Evolutionary conservation across 2,797 vertebrate genomes (phyloP).

Genomic region (Ptychadena robeensis): DNA sequence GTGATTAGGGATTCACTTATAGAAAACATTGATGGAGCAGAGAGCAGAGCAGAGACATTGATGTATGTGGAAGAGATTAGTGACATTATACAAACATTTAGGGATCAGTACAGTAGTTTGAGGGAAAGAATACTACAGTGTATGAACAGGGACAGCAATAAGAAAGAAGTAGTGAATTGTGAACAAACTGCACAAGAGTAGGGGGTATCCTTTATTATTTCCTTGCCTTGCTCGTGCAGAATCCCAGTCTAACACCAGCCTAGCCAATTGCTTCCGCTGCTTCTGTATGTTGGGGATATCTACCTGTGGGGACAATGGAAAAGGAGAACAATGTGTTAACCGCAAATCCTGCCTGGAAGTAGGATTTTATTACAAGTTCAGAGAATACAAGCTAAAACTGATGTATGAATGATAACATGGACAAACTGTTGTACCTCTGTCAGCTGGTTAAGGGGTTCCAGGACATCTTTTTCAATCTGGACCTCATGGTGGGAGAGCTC

Average conservation of each 20-base stretch:
- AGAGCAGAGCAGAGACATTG: not conserved
- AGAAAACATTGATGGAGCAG: too few species aligned
- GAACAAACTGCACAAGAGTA: not conserved
- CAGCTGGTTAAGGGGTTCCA: conserved; percentile 89
- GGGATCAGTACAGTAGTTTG: too few species aligned
- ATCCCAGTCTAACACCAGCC: conserved; percentile 95
- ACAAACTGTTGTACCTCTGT: conserved; percentile 90
- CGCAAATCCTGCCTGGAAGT: not conserved
- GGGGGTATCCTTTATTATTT: not conserved
- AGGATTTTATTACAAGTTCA: too few species aligned
- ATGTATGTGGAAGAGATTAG: too few species aligned
- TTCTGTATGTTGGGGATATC: conserved; percentile 98
- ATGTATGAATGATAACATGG: not conserved
- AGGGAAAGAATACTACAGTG: too few species aligned
- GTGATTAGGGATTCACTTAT: too few species aligned
- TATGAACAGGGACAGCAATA: not conserved
- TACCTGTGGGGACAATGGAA: conserved; percentile 73
- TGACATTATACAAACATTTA: too few species aligned
- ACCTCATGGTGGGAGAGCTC: conserved; percentile 92
- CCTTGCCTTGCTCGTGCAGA: conserved; percentile 91
- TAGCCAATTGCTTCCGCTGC: conserved; percentile 95
- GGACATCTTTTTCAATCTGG: conserved; percentile 90
- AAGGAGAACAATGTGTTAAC: not conserved
- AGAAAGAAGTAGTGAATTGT: not conserved
- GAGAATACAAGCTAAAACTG: not conserved